These are phyloP conservation scores for Planococcus citri DNA, from an alignment of 1,140 invertebrate genomes.

Conservation along the genomic window DNA sequence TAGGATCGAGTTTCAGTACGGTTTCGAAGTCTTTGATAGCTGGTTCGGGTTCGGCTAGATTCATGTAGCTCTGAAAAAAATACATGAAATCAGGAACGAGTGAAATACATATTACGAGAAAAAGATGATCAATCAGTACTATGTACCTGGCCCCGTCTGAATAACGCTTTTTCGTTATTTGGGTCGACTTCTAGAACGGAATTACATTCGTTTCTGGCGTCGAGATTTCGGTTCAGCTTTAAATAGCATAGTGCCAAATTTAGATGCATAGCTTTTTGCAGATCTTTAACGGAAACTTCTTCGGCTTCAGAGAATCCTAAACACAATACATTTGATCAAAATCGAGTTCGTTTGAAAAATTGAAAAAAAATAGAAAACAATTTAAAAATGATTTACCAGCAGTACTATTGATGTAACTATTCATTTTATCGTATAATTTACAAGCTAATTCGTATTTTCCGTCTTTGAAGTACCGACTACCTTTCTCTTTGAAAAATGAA, in stretches of 20 bases:
- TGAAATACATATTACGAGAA: not conserved
- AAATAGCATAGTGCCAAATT: constrained; percentile 73
- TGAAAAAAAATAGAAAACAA: not conserved
- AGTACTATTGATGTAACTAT: constrained; percentile 39
- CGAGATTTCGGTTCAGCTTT: constrained; percentile 59
- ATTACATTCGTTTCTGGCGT: constrained; percentile 55
- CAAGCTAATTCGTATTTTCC: constrained; percentile 65
- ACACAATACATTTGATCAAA: constrained; percentile 11
- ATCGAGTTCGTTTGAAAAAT: not conserved
- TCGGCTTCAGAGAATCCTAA: constrained; percentile 37
- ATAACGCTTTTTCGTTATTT: constrained; percentile 79
- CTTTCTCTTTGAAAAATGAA: constrained; percentile 75
- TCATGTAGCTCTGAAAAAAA: constrained; percentile 49
- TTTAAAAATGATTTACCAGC: not conserved
- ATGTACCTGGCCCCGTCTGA: constrained; percentile 64
- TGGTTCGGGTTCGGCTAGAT: constrained; percentile 58
- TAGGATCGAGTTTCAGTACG: constrained; percentile 57
- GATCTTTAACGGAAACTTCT: constrained; percentile 40
- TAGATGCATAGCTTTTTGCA: constrained; percentile 59
- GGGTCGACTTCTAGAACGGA: constrained; percentile 61
- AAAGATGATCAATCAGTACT: not conserved
- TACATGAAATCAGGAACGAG: not conserved
- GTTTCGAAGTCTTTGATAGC: constrained; percentile 69
- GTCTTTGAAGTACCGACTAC: constrained; percentile 78
- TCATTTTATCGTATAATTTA: constrained; percentile 74